Conservation (phyloP, 2,113 vertebrate genomes). For the Balaeniceps rex region DNA sequence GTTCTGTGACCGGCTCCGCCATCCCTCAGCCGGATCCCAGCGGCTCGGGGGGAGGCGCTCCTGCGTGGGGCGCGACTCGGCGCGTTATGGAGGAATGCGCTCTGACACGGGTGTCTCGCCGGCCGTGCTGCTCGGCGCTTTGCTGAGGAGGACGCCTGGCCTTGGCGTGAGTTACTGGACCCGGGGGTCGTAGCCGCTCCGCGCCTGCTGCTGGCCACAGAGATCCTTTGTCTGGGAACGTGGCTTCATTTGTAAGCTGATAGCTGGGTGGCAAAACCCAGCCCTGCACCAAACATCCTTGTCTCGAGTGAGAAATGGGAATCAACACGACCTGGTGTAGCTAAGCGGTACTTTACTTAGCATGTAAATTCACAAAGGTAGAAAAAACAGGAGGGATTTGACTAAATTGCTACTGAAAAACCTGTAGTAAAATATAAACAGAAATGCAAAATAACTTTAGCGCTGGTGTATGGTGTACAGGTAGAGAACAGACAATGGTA, state of each 20-base stretch:
- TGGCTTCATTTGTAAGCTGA: background rate
- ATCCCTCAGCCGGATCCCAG: too few relatives aligned
- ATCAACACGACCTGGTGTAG: background rate
- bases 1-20: too few relatives aligned
- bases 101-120: rapidly evolving
- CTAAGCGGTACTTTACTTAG: background rate
- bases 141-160: background rate
- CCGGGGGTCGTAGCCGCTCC: too few relatives aligned
- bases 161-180: too few relatives aligned
- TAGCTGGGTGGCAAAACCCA: background rate
- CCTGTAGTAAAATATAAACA: background rate
- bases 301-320: background rate
- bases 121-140: background rate
- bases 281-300: too few relatives aligned
- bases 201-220: background rate
- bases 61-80: too few relatives aligned
- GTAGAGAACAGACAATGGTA: background rate
- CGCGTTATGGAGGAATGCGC: rapidly evolving
- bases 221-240: background rate
- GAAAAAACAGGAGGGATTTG: background rate
- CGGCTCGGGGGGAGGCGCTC: background rate
- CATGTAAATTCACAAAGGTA: background rate
- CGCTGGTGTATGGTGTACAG: background rate
- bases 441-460: background rate
- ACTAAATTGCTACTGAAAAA: background rate